These are phyloP conservation scores for Clamator glandarius DNA, from an alignment of 2,797 vertebrate species.

Conservation along the genomic window DNA sequence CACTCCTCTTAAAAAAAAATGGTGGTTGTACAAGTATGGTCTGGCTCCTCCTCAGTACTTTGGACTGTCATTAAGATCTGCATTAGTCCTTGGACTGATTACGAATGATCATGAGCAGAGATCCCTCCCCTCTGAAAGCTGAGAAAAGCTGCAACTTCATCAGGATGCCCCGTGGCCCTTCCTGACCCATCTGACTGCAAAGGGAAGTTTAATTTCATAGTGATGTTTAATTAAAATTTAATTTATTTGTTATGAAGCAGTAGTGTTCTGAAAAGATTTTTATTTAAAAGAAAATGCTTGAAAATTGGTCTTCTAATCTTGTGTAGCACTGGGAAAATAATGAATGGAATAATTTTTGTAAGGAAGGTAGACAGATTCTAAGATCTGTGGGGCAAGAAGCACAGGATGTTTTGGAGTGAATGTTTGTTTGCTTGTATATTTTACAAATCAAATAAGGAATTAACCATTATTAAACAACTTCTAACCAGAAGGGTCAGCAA, in stretches of 20 bases:
- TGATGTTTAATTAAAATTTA: conserved; percentile 32
- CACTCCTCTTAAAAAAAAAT: background rate
- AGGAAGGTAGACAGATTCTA: background rate
- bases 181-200: background rate
- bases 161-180: conserved; percentile 23
- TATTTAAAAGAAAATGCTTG: conserved; percentile 1
- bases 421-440: background rate
- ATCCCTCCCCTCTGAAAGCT: background rate
- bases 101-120: conserved; percentile 1
- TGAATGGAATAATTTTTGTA: background rate
- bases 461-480: background rate
- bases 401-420: background rate
- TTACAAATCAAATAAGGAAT: background rate
- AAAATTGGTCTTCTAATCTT: background rate
- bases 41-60: background rate
- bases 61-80: background rate
- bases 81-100: conserved; percentile 17
- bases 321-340: background rate
- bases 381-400: background rate
- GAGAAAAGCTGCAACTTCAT: background rate
- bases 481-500: background rate
- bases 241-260: background rate
- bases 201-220: background rate
- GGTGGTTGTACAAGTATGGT: background rate
- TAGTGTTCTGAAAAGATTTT: conserved; percentile 11